Percentiles rank a stretch among this genome's conserved stretches.
Evolutionary conservation across 2,113 vertebrate genomes (phyloP).

Genomic region (Galemys pyrenaicus): DNA sequence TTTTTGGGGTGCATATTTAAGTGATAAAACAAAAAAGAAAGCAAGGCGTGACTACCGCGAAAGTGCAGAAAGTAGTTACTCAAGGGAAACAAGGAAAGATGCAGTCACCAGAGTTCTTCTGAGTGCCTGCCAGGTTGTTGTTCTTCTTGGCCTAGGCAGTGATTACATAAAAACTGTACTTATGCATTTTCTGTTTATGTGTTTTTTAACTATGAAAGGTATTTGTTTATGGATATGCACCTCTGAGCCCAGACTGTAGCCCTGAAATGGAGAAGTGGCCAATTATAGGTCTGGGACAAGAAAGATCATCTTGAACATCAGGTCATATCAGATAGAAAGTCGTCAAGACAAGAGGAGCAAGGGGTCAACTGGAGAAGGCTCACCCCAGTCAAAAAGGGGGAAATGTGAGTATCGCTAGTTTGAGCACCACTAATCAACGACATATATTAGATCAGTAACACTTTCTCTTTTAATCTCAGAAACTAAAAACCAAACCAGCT

Average conservation of each 20-base stretch:
- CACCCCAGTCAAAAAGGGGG: background rate
- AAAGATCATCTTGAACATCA: constrained; percentile 11
- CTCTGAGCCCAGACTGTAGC: background rate
- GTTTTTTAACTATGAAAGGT: constrained; percentile 13
- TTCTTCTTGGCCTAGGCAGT: background rate
- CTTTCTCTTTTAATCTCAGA: background rate
- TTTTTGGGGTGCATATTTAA: background rate
- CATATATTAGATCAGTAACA: background rate
- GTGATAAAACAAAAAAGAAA: background rate
- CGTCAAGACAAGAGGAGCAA: background rate
- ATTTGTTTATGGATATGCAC: background rate
- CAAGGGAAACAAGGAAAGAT: background rate
- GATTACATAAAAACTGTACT: background rate
- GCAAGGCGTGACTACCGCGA: background rate
- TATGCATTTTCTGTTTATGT: background rate
- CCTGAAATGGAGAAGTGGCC: constrained; percentile 16
- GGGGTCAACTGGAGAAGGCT: background rate
- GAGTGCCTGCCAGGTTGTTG: background rate
- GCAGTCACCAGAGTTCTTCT: background rate
- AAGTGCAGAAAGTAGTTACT: background rate
- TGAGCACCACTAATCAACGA: background rate
- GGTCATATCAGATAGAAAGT: background rate
- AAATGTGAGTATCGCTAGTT: background rate
- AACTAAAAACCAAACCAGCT: background rate
- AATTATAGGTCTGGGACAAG: background rate